Evolutionary conservation across 2,888 invertebrate species (phyloP), one percentile per base, ranked within the genome.

Genomic region (Caenorhabditis japonica): DNA sequence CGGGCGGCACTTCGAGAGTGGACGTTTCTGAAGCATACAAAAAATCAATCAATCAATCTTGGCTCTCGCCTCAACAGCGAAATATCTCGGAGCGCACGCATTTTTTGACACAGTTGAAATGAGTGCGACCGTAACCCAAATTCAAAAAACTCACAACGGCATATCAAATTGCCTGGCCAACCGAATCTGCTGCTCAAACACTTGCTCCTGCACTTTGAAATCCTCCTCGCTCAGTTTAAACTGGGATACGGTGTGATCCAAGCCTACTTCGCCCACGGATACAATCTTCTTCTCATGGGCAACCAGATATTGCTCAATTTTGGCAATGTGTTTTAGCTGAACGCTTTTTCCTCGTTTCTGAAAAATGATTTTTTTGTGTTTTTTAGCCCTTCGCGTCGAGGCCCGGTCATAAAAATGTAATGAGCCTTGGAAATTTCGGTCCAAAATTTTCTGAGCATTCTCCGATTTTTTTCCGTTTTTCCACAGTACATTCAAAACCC

Each of bases 1-100:
- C 83, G 82, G 4, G 89, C 89, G 3, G 89, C 89, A 15, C 89
- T 89, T 52, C 89, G 82, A 4, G 89, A 90, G 66, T 90, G 90
- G 0, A 89, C 88, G 83, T 89, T 89, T 59, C 89, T 89, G 76
- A 51, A 84, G 36, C 10, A 15, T 21, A 25, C 4, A 15, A 56
- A 58, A n/a, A 21, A 27, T 13, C 13, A 13, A n/a, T n/a, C n/a
- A n/a, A n/a, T n/a, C n/a, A n/a, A n/a, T n/a, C n/a, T n/a, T n/a
- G n/a, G n/a, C n/a, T n/a, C n/a, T n/a, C n/a, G n/a, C n/a, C n/a
- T n/a, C n/a, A n/a, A n/a, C n/a, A n/a, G n/a, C n/a, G n/a, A n/a
- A n/a, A n/a, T n/a, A 19, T 47, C n/a, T 47, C n/a, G n/a, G n/a
- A n/a, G n/a, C n/a, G n/a, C n/a, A n/a, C n/a, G n/a, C n/a, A n/a